Base-by-base conservation (phyloP, 1,140 invertebrate genomes). In the Dolichoris vasculosae region DNA sequence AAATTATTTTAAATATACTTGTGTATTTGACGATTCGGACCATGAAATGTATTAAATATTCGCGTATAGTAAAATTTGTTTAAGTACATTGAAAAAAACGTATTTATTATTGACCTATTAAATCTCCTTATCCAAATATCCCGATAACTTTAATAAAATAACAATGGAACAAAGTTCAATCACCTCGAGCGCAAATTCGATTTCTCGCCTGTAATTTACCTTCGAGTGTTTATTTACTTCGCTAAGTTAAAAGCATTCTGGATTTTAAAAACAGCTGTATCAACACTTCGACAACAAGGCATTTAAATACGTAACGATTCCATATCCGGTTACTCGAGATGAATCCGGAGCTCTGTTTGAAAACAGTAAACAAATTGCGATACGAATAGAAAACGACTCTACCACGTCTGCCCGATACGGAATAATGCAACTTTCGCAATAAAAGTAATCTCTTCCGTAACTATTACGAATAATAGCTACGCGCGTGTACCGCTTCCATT, bases 1-100 rank as follows among this genome's bases (percentile, higher is more conserved):
- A 86, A 86, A 86, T 84, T 86, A 86, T 86, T 86, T 86, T 86
- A 86, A 86, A 81, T 86, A 81, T 81, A 84, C n/a, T 76, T 80
- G 32, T 84, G 80, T 86, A 86, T 80, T 84, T 80, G 43, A 83
- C 17, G n/a, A 86, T 84, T 86, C n/a, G 78, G 86, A 86, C 77
- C 82, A 84, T 83, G 46, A 84, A 77, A 86, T 84, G 82, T 86
- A 86, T 81, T 81, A 55, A 81, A 75, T 38, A 80, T 84, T 86
- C 46, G 78, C 77, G 63, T 59, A 76, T 84, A 84, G 64, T 86
- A 80, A 84, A 86, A 77, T 79, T 86, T 81, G 69, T 84, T 86
- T 81, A 82, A 86, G 26, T 83, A 86, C 73, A 86, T 82, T 78
- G 55, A 67, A 85, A 59, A 59, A 76, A 85, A 76, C 7, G 20